phyloP scores from a whole-genome alignment of 2,888 invertebrate genomes.

The Rosalia funebris region DNA sequence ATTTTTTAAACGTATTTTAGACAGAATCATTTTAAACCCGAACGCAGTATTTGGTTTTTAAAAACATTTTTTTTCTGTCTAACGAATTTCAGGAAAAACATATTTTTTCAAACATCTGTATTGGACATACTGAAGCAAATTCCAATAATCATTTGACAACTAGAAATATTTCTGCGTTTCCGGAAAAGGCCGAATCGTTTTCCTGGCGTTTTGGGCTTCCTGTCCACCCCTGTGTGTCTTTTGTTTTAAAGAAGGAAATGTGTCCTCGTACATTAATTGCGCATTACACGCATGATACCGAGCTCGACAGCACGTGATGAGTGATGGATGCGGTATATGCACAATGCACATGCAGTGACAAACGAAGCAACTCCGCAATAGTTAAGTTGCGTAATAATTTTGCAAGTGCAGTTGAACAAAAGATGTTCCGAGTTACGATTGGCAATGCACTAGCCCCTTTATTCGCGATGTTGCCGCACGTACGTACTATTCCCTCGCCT shows the following conservation, averaged over 20 bases:
- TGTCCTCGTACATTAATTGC: slow-evolving; percentile 1
- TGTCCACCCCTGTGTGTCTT: background rate
- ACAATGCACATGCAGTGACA: slow-evolving; percentile 25
- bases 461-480: slow-evolving; percentile 18
- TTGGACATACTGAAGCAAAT: too few species aligned
- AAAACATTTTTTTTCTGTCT: too few species aligned
- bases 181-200: too few species aligned
- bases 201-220: too few species aligned
- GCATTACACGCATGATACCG: slow-evolving; percentile 10
- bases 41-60: too few species aligned
- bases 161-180: too few species aligned
- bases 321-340: too few species aligned
- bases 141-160: too few species aligned
- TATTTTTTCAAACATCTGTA: too few species aligned
- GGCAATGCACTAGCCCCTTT: slow-evolving; percentile 26
- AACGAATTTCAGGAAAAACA: too few species aligned
- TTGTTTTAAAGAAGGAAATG: background rate
- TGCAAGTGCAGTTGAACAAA: slow-evolving; percentile 61
- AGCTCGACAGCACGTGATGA: slow-evolving; percentile 11
- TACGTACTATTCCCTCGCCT: background rate
- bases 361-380: slow-evolving; percentile 26
- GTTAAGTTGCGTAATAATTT: slow-evolving; percentile 57
- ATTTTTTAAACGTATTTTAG: too few species aligned
- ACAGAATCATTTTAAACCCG: too few species aligned
- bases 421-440: slow-evolving; percentile 38